Base-by-base conservation (phyloP, 2,888 invertebrate genomes). In the Drosophila lacicola region DNA sequence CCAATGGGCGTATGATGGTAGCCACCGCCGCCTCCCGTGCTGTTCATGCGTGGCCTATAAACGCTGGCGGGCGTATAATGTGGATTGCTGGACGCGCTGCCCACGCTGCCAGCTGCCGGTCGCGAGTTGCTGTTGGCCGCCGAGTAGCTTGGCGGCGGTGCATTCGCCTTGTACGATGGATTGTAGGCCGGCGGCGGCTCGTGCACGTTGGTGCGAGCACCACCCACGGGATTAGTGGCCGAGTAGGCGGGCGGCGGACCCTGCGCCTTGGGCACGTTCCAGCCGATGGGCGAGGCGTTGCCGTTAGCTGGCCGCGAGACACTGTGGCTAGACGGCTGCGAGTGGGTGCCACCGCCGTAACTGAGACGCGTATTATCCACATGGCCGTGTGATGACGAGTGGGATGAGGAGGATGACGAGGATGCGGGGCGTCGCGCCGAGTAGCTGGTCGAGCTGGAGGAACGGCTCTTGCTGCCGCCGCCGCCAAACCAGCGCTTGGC, bases 171-270 rank as follows among this genome's bases (percentile, higher is more conserved):
- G 62, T 90, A 90, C 1, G 65, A 25, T 0, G 88, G 90, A 67
- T 86, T 90, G 57, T 91, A 90, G 11, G 91, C 83, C n/a, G 92
- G 92, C 21, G 92, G 88, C 21, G 80, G 82, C 53, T 92, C 91
- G 50, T 92, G 70, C 0, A 92, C 66, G 51, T 92, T 92, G 11
- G 91, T 89, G 44, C 71, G 88, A 0, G 92, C 92, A 3, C 92
- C 92, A 4, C 92, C 92, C 1, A 56, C 76, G 0, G 91, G 89
- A 77, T 91, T 91, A 1, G 77, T 72, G 14, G 90, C 79, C 0
- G 90, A 90, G 63, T 92, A 92, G 0, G 91, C 84, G 5, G 92
- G 92, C 37, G 92, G 92, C n/a, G 92, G 91, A 5, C 92, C 92
- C 50, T 90, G 90, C 1, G 88, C 47, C 51, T 91, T 90, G 3